Percentiles rank a stretch among this genome's conserved stretches.
Conservation (phyloP, 2,888 invertebrate genomes). For the Tigriopus californicus region DNA sequence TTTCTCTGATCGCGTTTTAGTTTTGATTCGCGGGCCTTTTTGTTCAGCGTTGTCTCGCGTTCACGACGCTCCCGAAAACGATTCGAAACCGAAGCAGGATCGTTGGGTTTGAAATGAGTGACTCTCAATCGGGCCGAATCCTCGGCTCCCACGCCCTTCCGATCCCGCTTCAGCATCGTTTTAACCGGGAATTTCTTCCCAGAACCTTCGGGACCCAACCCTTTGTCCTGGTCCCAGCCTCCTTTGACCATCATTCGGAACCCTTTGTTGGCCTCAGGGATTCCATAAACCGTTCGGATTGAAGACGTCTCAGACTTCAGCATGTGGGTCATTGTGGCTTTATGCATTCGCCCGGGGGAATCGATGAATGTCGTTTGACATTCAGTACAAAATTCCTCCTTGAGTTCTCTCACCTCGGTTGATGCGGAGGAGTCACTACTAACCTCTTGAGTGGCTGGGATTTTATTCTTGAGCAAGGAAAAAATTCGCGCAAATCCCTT, state of each 20-base stretch:
- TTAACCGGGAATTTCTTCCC: conserved; percentile 5
- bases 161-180: conserved; percentile 1
- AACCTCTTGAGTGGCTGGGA: neutral
- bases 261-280: conserved; percentile 2
- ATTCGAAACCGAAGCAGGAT: neutral
- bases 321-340: too few relatives aligned
- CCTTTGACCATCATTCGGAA: neutral
- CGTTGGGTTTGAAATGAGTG: conserved; percentile 1
- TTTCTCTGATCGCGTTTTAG: too few relatives aligned
- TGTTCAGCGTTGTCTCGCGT: too few relatives aligned
- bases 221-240: neutral
- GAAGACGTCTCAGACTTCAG: too few relatives aligned
- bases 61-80: neutral
- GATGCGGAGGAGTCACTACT: neutral
- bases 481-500: neutral
- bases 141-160: neutral
- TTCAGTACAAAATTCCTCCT: neutral
- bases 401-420: neutral
- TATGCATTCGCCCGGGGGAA: too few relatives aligned
- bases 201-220: neutral
- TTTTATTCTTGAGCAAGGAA: neutral
- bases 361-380: too few relatives aligned
- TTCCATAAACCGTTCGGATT: neutral
- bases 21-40: too few relatives aligned
- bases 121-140: neutral